A percentile compares a stretch with the other conserved stretches of the same genome.
Conservation (phyloP, 2,888 invertebrate genomes). For the Lycophotia porphyrea region DNA sequence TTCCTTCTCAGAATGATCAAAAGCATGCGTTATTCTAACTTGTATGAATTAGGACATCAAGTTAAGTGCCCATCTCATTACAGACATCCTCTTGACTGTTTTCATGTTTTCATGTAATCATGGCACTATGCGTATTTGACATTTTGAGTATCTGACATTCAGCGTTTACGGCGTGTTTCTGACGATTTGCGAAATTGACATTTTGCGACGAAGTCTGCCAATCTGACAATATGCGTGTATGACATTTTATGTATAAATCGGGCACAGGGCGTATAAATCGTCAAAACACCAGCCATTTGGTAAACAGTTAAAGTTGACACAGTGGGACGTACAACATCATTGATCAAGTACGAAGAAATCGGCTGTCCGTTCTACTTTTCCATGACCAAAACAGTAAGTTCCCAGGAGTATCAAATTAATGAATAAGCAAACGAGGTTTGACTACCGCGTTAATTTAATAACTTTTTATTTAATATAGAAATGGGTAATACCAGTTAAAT, state of each 20-base stretch:
- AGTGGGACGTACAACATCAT: neutral
- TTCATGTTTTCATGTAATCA: no score
- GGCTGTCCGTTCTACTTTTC: conserved; percentile 13
- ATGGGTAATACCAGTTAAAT: neutral
- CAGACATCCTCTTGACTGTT: no score
- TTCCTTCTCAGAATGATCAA: neutral
- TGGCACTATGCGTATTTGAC: no score
- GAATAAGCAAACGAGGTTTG: conserved; percentile 14
- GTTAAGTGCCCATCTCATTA: neutral
- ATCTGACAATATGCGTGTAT: no score
- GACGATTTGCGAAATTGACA: no score
- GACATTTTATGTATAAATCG: no score
- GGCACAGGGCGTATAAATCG: no score
- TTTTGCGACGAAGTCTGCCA: no score
- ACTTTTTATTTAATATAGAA: conserved; percentile 33
- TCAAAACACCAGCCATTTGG: neutral
- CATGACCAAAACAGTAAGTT: neutral
- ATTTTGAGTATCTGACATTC: no score
- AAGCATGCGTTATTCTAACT: neutral
- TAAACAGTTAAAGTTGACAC: neutral
- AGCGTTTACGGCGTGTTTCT: no score
- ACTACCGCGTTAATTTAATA: neutral
- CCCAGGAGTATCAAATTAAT: conserved; percentile 28
- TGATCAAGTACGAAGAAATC: conserved; percentile 28
- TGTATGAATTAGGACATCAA: neutral